Conservation (phyloP, 2,113 vertebrate species). For the Psophia crepitans region DNA sequence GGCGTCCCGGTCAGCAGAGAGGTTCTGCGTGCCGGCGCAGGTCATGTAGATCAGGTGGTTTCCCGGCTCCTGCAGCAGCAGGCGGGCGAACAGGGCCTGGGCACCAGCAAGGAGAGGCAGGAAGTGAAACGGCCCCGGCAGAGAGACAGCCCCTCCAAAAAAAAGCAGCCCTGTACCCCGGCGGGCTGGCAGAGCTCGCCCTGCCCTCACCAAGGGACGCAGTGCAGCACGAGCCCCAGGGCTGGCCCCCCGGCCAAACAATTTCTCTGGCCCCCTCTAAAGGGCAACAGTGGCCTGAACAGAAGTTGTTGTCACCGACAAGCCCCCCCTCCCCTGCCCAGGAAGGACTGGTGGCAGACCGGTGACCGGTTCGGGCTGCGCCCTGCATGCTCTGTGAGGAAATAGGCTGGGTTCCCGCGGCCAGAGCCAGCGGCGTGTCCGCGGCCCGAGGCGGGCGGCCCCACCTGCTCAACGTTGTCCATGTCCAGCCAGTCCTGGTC, state of each 20-base stretch:
- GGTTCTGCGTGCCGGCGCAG: slow-evolving; percentile 80
- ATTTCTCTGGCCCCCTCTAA: neutral
- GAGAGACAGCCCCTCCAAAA: neutral
- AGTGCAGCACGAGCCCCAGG: accelerated
- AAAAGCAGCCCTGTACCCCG: accelerated
- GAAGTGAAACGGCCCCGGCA: neutral
- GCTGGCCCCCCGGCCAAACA: neutral
- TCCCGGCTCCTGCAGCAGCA: slow-evolving; percentile 90
- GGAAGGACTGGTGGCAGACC: no score
- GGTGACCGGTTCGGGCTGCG: accelerated
- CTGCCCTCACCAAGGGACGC: accelerated
- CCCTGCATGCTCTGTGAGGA: accelerated
- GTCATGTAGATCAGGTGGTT: slow-evolving; percentile 95
- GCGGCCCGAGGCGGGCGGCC: accelerated
- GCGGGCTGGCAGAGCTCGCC: accelerated
- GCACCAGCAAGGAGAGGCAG: neutral
- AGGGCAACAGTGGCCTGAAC: accelerated
- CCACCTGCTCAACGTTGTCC: slow-evolving; percentile 94
- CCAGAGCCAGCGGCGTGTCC: accelerated
- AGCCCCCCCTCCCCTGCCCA: no score
- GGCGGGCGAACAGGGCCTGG: slow-evolving; percentile 90
- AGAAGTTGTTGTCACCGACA: no score
- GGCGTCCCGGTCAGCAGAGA: slow-evolving; percentile 93
- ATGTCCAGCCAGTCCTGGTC: slow-evolving; percentile 99
- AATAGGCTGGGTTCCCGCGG: accelerated